Evolutionary conservation across 2,888 invertebrate species (phyloP).

Genomic region (Monoplex corrugatus): DNA sequence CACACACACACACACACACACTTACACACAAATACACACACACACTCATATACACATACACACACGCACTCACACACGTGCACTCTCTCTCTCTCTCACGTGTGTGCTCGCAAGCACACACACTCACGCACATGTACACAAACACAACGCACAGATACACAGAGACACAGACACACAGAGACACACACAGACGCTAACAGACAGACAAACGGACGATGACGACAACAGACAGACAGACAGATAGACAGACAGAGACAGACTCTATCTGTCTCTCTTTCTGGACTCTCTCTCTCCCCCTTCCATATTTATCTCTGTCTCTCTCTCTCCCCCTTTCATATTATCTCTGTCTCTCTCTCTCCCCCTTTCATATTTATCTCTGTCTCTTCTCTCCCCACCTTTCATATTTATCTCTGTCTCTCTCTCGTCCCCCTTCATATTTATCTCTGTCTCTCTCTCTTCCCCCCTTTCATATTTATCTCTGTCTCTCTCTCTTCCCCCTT

Average conservation of each 20-base stretch:
- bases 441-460: too few relatives aligned
- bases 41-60: neutral
- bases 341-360: neutral
- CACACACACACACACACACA: constrained; percentile 27
- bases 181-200: neutral
- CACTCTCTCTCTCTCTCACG: neutral
- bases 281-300: neutral
- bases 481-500: neutral
- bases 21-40: neutral
- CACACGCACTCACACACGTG: neutral
- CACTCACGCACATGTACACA: neutral
- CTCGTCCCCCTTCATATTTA: too few relatives aligned
- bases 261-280: neutral
- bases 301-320: neutral
- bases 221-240: neutral
- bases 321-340: neutral
- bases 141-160: neutral
- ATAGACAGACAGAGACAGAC: neutral
- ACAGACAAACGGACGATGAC: too few relatives aligned
- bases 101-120: neutral
- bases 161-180: neutral
- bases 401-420: too few relatives aligned
- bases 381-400: too few relatives aligned
- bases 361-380: too few relatives aligned
- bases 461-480: neutral